Evolutionary conservation across 2,888 invertebrate species (phyloP), one percentile per base, ranked within the genome.

Genomic region (Eumerus sabulonum): DNA sequence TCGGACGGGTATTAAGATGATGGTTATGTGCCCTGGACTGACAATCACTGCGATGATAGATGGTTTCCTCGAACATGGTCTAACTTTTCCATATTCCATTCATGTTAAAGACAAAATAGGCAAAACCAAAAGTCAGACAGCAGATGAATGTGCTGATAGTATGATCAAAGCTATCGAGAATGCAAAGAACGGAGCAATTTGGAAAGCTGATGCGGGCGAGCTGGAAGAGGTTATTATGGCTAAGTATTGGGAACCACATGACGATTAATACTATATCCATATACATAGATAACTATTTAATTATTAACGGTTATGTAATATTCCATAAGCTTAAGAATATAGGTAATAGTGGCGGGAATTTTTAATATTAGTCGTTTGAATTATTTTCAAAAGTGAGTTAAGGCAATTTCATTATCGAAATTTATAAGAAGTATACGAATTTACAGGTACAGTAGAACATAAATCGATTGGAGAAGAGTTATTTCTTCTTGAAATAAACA

Each of bases 1-100:
- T 0, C 83, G 64, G 40, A 83, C 83, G 7, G 85, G 85, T 7
- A 84, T 87, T 11, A 79, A 68, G 17, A 85, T 86, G 40, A 82
- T 86, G 1, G 83, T 84, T 16, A 81, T 87, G 9, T 84, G 84
- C 54, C 84, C 84, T 1, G 83, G 83, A 9, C 16, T 74, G 4
- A 84, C 84, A 3, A 64, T 68, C 1, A 84, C 84, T 0, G 16
- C 59, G 0, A 44, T 83, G 0, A 19, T 82, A 1, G 70, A 63
- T 0, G 19, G 19, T 1, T 40, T 48, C 0, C 4, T 14, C 7
- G 67, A 50, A 0, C 68, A 71, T n/a, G 44, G 57, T 1, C 82
- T 44, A 11, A 76, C 54, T 5, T 76, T 76, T 17, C 59, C 70
- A 0, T 68, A 66, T 45, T 36, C 51, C 1, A 9, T 12, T 0